Conservation (phyloP, 2,888 invertebrate genomes). For the Iphiclides podalirius region DNA sequence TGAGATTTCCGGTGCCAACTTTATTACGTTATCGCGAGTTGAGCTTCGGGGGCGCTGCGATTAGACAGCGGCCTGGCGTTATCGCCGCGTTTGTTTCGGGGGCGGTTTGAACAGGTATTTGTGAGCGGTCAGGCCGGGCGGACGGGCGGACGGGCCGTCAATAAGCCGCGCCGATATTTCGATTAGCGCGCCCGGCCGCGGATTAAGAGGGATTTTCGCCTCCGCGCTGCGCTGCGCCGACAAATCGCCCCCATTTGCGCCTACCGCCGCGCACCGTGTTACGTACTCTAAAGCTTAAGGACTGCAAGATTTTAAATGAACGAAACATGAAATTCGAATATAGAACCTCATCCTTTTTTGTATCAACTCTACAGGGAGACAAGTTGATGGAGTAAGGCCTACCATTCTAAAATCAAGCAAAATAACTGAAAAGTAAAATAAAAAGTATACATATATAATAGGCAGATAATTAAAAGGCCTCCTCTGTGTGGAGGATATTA, state of each 20-base stretch:
- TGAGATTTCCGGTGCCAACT: too few relatives aligned
- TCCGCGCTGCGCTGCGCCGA: constrained; percentile 46
- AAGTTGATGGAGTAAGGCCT: too few relatives aligned
- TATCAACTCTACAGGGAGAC: too few relatives aligned
- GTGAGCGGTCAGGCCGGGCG: too few relatives aligned
- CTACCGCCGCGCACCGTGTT: constrained; percentile 28
- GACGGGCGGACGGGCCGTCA: constrained; percentile 40
- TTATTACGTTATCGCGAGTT: too few relatives aligned
- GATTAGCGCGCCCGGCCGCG: constrained; percentile 71
- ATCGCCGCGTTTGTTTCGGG: constrained; percentile 19
- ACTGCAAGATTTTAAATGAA: constrained; percentile 5
- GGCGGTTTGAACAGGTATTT: constrained; percentile 22
- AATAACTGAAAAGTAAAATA: too few relatives aligned
- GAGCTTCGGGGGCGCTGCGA: too few relatives aligned
- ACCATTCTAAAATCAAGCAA: too few relatives aligned
- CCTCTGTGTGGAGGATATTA: too few relatives aligned
- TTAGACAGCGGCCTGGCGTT: not conserved
- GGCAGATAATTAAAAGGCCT: too few relatives aligned
- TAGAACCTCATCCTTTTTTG: not conserved
- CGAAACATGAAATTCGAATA: not conserved
- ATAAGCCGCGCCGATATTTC: constrained; percentile 73
- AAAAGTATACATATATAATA: too few relatives aligned
- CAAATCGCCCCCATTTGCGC: constrained; percentile 76
- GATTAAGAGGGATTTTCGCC: constrained; percentile 77
- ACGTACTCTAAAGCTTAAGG: constrained; percentile 1